Evolutionary conservation across 2,113 vertebrate genomes (phyloP).

Genomic region (Triplophysa dalaica): DNA sequence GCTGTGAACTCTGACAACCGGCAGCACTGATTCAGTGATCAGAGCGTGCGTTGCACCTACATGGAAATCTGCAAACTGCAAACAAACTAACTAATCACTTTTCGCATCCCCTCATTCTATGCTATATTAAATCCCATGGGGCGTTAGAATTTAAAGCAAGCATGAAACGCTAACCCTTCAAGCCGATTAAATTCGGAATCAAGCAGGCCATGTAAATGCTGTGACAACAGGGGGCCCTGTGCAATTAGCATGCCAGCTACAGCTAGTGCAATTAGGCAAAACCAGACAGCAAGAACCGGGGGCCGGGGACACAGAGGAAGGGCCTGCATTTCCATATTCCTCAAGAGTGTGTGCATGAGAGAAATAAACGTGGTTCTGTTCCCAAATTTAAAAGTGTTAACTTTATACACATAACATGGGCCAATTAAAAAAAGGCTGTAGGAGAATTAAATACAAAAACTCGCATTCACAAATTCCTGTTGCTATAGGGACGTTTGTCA

Average conservation of each 20-base stretch:
- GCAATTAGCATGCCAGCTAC: constrained; percentile 79
- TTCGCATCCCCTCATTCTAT: constrained; percentile 60
- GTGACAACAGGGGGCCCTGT: constrained; percentile 73
- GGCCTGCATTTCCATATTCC: constrained; percentile 72
- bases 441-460: constrained; percentile 40
- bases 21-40: not conserved
- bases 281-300: constrained; percentile 72
- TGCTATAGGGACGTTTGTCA: constrained; percentile 66
- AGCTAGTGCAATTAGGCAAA: constrained; percentile 78
- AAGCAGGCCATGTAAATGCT: constrained; percentile 82
- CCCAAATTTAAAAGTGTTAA: constrained; percentile 25
- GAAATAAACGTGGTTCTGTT: constrained; percentile 27
- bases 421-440: constrained; percentile 45
- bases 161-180: constrained; percentile 82
- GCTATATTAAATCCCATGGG: constrained; percentile 70
- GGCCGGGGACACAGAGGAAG: constrained; percentile 65
- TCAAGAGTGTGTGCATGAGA: constrained; percentile 55
- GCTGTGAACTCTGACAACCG: not conserved
- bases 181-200: constrained; percentile 80
- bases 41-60: not conserved
- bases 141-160: constrained; percentile 80
- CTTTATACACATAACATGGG: constrained; percentile 5
- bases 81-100: constrained; percentile 44
- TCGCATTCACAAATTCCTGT: constrained; percentile 35
- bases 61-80: constrained; percentile 23